Percentiles rank a stretch among this genome's conserved stretches.
Evolutionary conservation across 2,113 vertebrate species (phyloP).

Genomic region (Ia io): DNA sequence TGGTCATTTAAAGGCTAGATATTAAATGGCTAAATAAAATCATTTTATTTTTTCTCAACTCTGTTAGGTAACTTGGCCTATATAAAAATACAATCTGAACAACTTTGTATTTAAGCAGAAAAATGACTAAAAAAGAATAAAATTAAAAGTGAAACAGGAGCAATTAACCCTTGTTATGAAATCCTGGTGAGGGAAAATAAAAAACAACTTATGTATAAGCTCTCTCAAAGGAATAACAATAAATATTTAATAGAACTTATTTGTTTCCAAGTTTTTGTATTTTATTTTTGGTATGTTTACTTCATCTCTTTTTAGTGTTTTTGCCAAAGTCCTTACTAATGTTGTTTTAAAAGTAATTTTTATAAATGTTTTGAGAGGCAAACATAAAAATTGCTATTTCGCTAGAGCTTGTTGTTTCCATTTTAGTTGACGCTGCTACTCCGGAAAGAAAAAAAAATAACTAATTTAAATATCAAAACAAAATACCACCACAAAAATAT

Average conservation of each 20-base stretch:
- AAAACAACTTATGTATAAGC: background rate
- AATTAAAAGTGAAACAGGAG: conserved; percentile 7
- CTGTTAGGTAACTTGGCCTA: background rate
- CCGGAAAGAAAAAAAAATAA: background rate
- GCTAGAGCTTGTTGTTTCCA: background rate
- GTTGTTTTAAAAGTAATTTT: background rate
- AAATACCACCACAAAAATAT: background rate
- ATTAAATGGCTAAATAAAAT: background rate
- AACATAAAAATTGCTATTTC: background rate
- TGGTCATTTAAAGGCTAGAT: background rate
- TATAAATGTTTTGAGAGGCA: background rate
- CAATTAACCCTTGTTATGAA: background rate
- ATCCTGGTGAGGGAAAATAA: background rate
- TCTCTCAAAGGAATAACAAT: background rate
- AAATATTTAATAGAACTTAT: background rate
- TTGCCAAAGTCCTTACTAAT: background rate
- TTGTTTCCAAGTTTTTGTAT: background rate
- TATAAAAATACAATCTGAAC: background rate
- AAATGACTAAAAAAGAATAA: background rate
- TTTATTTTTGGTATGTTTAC: background rate
- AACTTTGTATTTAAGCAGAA: background rate
- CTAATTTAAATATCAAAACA: background rate
- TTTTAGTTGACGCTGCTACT: background rate
- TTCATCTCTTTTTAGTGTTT: background rate
- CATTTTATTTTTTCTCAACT: background rate